Evolutionary conservation across 2,797 vertebrate species (phyloP).

Genomic region (Lepilemur ruficaudatus): DNA sequence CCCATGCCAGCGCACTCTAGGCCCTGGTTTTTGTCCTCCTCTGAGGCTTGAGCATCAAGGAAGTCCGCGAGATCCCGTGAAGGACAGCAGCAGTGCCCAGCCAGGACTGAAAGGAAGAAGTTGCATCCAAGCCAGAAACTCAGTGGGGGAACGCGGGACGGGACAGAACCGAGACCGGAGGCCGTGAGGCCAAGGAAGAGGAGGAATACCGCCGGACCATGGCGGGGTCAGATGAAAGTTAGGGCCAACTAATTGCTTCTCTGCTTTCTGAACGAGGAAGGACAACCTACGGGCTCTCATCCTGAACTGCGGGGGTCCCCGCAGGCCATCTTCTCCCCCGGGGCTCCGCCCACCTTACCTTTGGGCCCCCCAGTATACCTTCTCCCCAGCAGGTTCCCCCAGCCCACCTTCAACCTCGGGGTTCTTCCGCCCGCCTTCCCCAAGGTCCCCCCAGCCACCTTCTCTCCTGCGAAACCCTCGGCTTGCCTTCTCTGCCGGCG

Average conservation of each 20-base stretch:
- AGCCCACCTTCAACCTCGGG: not conserved
- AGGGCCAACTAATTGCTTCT: not conserved
- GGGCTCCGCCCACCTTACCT: not conserved
- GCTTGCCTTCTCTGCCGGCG: not conserved
- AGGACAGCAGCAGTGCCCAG: not conserved
- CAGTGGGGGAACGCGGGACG: not conserved
- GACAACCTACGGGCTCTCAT: not conserved
- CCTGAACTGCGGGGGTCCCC: not conserved
- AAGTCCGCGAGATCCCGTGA: not conserved
- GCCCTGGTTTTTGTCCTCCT: not conserved
- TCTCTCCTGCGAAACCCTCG: not conserved
- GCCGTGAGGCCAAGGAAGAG: not conserved
- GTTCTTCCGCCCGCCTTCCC: not conserved
- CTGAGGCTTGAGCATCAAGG: not conserved
- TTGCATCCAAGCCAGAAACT: not conserved
- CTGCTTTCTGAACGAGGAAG: not conserved
- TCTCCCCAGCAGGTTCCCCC: not conserved
- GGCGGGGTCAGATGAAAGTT: slow-evolving; percentile 47
- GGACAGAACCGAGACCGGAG: not conserved
- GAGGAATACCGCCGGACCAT: not conserved
- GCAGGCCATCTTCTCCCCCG: not conserved
- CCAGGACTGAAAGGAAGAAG: not conserved
- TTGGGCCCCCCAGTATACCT: not conserved
- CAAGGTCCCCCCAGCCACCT: not conserved
- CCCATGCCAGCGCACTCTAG: not conserved